Conservation (phyloP, 1,140 invertebrate species). For the Chironomus striatipennis region DNA sequence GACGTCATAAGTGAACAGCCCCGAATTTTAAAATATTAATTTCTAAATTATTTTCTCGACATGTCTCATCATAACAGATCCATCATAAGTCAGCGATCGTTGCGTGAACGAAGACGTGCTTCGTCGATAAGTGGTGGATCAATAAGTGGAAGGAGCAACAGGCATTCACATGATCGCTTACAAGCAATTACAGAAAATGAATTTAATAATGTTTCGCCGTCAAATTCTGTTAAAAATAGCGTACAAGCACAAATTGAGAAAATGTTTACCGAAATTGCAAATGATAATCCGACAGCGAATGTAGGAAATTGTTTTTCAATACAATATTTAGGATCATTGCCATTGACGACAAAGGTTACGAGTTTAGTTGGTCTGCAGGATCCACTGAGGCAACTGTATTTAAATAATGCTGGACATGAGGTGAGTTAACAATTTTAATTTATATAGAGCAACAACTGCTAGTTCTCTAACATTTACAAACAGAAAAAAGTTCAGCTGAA, state of each 20-base stretch:
- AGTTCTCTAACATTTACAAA: neutral
- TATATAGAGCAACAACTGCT: neutral
- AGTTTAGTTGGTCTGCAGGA: slow-evolving; percentile 72
- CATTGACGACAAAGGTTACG: slow-evolving; percentile 66
- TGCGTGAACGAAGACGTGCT: neutral
- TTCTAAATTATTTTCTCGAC: neutral
- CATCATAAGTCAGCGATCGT: neutral
- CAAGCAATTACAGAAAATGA: slow-evolving; percentile 26
- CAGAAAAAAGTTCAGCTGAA: too few relatives aligned
- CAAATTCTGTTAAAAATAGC: slow-evolving; percentile 49
- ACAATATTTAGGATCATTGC: slow-evolving; percentile 72
- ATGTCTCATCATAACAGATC: neutral
- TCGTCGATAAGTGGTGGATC: neutral
- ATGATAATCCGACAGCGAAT: slow-evolving; percentile 44
- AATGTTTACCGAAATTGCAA: slow-evolving; percentile 73
- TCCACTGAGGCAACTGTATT: slow-evolving; percentile 70
- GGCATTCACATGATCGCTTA: slow-evolving; percentile 34
- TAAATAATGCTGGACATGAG: slow-evolving; percentile 38
- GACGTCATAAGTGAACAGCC: too few relatives aligned
- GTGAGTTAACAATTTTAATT: slow-evolving; percentile 27
- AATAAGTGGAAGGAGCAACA: neutral
- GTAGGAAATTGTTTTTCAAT: slow-evolving; percentile 55
- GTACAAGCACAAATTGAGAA: slow-evolving; percentile 77
- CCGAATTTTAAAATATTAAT: too few relatives aligned
- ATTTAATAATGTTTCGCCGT: slow-evolving; percentile 34